phyloP scores from a whole-genome alignment of 2,113 vertebrate genomes.

The Muntiacus reevesi region DNA sequence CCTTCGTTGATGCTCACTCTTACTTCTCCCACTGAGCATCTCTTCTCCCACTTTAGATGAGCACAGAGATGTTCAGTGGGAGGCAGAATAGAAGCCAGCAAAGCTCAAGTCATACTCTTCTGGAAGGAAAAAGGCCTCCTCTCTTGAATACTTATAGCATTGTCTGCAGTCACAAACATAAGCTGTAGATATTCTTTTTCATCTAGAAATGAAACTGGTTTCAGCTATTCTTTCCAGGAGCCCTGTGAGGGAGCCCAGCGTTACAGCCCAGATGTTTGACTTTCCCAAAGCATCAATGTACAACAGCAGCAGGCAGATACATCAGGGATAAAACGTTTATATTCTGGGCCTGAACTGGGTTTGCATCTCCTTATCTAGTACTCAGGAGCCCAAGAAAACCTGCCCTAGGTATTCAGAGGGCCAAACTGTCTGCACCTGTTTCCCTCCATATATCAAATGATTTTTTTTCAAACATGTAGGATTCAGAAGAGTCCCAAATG shows the following conservation, averaged over 20 bases:
- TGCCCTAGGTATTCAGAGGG: background rate
- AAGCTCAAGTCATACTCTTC: background rate
- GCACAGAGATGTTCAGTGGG: background rate
- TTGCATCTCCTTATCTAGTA: background rate
- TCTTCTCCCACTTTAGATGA: background rate
- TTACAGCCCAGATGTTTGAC: background rate
- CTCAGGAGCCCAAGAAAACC: background rate
- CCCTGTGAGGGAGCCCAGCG: background rate
- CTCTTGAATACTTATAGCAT: background rate
- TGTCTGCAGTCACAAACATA: background rate
- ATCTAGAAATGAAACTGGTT: background rate
- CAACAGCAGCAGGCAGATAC: background rate
- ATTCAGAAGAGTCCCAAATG: background rate
- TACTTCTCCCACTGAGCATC: background rate
- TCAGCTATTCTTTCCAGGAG: background rate
- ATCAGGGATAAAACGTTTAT: background rate
- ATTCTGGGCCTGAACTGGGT: background rate
- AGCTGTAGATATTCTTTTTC: background rate
- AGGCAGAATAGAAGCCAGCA: background rate
- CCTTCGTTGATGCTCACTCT: rapidly evolving
- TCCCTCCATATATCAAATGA: background rate
- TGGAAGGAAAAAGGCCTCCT: background rate
- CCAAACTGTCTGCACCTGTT: background rate
- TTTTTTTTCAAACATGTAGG: slow-evolving; percentile 5
- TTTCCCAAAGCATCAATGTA: background rate